Conservation (phyloP, 2,113 vertebrate genomes). For the Balaenoptera acutorostrata region DNA sequence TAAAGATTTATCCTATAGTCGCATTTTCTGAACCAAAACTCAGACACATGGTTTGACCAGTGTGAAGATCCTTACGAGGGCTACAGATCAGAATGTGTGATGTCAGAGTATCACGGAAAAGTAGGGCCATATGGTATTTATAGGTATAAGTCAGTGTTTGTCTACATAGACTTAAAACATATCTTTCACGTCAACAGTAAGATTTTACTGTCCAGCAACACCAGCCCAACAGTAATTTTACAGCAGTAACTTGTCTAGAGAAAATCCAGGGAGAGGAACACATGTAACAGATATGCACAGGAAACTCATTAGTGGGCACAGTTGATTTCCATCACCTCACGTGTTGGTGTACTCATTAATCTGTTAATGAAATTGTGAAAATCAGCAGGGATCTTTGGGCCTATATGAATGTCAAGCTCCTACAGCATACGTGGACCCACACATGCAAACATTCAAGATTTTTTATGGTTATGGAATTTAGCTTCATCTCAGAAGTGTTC, state of each 20-base stretch:
- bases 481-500: constrained; percentile 35
- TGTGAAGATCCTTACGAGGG: background rate
- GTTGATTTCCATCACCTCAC: constrained; percentile 11
- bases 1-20: background rate
- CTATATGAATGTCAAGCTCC: background rate
- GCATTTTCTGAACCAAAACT: background rate
- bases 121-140: background rate
- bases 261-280: background rate
- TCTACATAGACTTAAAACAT: background rate
- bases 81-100: background rate
- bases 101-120: background rate
- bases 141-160: background rate
- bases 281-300: background rate
- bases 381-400: constrained; percentile 7
- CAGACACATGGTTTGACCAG: background rate
- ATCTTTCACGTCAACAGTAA: background rate
- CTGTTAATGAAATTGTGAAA: constrained; percentile 23
- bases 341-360: constrained; percentile 23
- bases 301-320: background rate
- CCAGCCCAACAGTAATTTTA: background rate
- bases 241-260: background rate
- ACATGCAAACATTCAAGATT: background rate
- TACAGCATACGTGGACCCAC: background rate
- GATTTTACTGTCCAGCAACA: background rate
- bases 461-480: constrained; percentile 2